phyloP scores from a whole-genome alignment of 2,113 vertebrate genomes.

The Calidris pugnax region DNA sequence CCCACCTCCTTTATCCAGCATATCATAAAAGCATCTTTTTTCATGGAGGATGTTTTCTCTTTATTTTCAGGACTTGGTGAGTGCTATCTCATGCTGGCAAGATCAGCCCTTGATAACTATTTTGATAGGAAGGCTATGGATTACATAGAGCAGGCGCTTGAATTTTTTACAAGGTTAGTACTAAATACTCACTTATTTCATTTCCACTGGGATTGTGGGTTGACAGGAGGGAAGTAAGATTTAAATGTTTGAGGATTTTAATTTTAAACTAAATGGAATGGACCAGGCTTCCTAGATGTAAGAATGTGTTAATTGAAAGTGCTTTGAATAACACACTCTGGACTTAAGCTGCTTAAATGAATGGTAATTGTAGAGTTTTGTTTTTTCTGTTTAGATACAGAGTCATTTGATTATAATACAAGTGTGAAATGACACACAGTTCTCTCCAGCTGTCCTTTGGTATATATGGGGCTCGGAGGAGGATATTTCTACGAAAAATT shows the following conservation, averaged over 20 bases:
- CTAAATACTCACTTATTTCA: neutral
- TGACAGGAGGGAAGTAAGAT: neutral
- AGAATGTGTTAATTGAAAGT: neutral
- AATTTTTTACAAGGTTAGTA: constrained; percentile 88
- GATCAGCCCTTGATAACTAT: constrained; percentile 83
- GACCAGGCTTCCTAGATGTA: neutral
- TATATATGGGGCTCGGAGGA: neutral
- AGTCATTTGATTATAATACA: neutral
- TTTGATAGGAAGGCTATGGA: constrained; percentile 89
- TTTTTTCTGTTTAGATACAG: neutral
- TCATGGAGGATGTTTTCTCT: neutral
- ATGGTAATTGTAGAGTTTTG: neutral
- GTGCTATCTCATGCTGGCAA: constrained; percentile 88
- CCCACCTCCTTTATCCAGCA: neutral
- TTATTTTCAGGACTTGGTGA: constrained; percentile 88
- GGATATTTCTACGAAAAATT: neutral
- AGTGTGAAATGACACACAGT: neutral
- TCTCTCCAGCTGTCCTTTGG: neutral
- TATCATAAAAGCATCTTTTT: neutral
- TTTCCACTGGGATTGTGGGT: neutral
- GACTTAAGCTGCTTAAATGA: neutral
- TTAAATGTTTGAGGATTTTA: neutral
- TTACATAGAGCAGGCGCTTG: constrained; percentile 85
- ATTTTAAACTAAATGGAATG: neutral
- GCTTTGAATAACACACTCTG: neutral